Evolutionary conservation across 1,140 invertebrate species (phyloP).

Genomic region (Metopolophium dirhodum): DNA sequence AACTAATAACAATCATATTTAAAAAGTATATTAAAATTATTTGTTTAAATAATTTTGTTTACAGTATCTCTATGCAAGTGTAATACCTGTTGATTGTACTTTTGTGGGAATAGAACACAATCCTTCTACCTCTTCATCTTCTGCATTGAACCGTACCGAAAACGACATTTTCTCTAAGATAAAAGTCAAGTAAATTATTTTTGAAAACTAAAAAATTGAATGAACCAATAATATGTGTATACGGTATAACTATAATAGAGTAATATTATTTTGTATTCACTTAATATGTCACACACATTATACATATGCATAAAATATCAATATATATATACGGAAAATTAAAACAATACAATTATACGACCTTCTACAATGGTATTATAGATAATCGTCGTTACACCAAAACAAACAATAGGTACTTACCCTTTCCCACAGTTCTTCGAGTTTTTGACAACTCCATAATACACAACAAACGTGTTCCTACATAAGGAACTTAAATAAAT

Average conservation of each 20-base stretch:
- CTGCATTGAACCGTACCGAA: conserved; percentile 60
- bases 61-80: neutral
- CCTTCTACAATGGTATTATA: conserved; percentile 12
- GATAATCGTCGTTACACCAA: conserved; percentile 6
- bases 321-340: neutral
- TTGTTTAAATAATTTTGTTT: conserved; percentile 21
- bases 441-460: conserved; percentile 36
- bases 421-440: conserved; percentile 37
- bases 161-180: conserved; percentile 57
- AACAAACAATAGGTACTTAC: conserved; percentile 43
- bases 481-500: neutral
- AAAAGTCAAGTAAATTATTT: neutral
- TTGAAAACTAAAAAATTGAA: neutral
- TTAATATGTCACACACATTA: neutral
- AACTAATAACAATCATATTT: neutral
- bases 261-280: neutral
- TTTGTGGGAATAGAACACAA: conserved; percentile 48
- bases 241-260: neutral
- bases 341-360: neutral
- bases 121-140: conserved; percentile 60
- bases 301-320: neutral
- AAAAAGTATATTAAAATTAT: neutral
- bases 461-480: neutral
- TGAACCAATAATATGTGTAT: neutral
- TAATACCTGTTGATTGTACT: conserved; percentile 37